A percentile compares a stretch with the other conserved stretches of the same genome.
phyloP scores from a whole-genome alignment of 2,888 invertebrate species.

The Macrophya annulata region DNA sequence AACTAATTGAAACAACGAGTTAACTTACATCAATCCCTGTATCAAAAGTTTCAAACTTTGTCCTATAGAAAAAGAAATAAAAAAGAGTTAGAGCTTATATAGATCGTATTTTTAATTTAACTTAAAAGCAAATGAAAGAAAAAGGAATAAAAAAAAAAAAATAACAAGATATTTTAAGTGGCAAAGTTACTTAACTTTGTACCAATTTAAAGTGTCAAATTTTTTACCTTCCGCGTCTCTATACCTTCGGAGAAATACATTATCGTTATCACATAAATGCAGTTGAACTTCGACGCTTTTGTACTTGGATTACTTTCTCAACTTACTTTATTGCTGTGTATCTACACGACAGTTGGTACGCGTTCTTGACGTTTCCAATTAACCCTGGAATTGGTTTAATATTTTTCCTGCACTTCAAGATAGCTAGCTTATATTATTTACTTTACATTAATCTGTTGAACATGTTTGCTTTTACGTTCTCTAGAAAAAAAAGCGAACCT shows the following conservation, averaged over 20 bases:
- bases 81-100: not conserved
- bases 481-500: not conserved
- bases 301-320: not conserved
- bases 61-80: not conserved
- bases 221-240: not conserved
- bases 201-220: constrained; percentile 6
- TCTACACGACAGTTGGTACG: not conserved
- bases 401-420: not conserved
- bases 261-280: not conserved
- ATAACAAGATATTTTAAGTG: not conserved
- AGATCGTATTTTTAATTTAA: not conserved
- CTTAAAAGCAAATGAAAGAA: not conserved
- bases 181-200: constrained; percentile 12
- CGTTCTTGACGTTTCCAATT: not conserved
- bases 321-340: not conserved
- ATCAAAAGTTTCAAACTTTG: not conserved
- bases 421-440: not conserved
- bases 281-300: not conserved
- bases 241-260: not conserved
- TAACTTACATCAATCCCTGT: not conserved
- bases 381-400: constrained; percentile 21
- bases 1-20: not conserved
- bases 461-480: not conserved
- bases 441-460: not conserved
- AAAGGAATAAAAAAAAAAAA: not conserved